phyloP scores from a whole-genome alignment of 2,797 vertebrate species.

The Acipenser transmontanus region DNA sequence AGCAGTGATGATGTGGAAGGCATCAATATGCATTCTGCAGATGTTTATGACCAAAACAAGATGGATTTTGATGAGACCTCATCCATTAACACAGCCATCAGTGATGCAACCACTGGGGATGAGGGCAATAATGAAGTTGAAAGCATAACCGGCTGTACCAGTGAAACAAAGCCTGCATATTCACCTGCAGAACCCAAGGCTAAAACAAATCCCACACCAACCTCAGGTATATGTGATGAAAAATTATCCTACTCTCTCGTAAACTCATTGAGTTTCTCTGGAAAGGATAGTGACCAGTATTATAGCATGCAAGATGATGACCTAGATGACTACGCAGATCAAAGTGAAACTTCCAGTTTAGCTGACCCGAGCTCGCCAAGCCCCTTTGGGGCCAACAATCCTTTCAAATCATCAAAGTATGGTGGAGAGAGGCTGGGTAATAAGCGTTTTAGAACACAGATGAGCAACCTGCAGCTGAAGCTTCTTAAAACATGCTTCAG shows the following conservation, averaged over 20 bases:
- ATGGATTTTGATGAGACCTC: slow-evolving; percentile 97
- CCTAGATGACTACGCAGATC: slow-evolving; percentile 83
- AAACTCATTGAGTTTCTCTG: slow-evolving; percentile 86
- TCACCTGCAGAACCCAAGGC: slow-evolving; percentile 61
- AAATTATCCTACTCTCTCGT: slow-evolving; percentile 87
- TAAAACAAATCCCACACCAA: slow-evolving; percentile 65
- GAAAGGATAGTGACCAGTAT: slow-evolving; percentile 85
- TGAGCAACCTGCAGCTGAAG: slow-evolving; percentile 98
- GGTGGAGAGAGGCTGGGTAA: slow-evolving; percentile 80
- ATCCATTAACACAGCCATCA: slow-evolving; percentile 95
- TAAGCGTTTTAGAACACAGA: slow-evolving; percentile 96
- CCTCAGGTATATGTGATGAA: slow-evolving; percentile 74
- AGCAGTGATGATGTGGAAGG: slow-evolving; percentile 88
- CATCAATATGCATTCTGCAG: slow-evolving; percentile 77
- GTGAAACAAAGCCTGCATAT: slow-evolving; percentile 67
- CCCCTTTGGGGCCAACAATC: slow-evolving; percentile 81
- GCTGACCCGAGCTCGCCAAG: slow-evolving; percentile 95
- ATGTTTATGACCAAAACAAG: slow-evolving; percentile 81
- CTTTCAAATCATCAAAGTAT: slow-evolving; percentile 82
- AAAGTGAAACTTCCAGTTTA: slow-evolving; percentile 92
- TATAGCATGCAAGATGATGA: slow-evolving; percentile 87
- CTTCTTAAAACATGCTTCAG: slow-evolving; percentile 97
- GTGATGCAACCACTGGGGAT: slow-evolving; percentile 92
- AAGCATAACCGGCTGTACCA: slow-evolving; percentile 70
- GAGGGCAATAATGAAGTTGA: slow-evolving; percentile 92